These are phyloP conservation scores for Schizaphis graminum DNA, from an alignment of 2,888 invertebrate species.

Conservation along the genomic window DNA sequence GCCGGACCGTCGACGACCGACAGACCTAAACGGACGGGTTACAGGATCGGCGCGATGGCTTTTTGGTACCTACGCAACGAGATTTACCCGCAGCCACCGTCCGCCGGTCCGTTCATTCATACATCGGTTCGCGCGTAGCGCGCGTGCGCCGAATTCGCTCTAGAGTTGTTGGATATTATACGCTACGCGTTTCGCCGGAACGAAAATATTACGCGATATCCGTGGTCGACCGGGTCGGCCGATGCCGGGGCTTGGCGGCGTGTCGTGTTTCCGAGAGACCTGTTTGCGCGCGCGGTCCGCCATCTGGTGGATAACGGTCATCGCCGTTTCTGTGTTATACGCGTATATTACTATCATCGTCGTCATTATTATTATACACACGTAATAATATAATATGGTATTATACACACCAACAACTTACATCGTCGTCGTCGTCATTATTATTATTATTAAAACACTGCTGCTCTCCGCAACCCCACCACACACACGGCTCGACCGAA, in stretches of 20 bases:
- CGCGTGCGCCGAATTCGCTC: background rate
- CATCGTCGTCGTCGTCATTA: background rate
- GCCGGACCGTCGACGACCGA: background rate
- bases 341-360: background rate
- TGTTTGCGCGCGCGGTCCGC: slow-evolving; percentile 12
- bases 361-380: background rate
- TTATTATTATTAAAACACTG: slow-evolving; percentile 13
- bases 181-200: background rate
- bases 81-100: background rate
- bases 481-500: background rate
- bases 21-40: background rate
- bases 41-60: background rate
- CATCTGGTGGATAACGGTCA: slow-evolving; percentile 1
- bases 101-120: background rate
- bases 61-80: background rate
- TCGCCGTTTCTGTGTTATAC: background rate
- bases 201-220: slow-evolving; percentile 7
- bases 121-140: background rate
- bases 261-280: slow-evolving; percentile 2
- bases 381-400: slow-evolving; percentile 13
- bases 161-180: background rate
- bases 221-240: background rate
- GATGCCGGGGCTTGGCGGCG: background rate
- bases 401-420: background rate
- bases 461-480: background rate